Evolutionary conservation across 92 coral and sea anemone genomes (phyloP).

Genomic region (Montipora capitata): DNA sequence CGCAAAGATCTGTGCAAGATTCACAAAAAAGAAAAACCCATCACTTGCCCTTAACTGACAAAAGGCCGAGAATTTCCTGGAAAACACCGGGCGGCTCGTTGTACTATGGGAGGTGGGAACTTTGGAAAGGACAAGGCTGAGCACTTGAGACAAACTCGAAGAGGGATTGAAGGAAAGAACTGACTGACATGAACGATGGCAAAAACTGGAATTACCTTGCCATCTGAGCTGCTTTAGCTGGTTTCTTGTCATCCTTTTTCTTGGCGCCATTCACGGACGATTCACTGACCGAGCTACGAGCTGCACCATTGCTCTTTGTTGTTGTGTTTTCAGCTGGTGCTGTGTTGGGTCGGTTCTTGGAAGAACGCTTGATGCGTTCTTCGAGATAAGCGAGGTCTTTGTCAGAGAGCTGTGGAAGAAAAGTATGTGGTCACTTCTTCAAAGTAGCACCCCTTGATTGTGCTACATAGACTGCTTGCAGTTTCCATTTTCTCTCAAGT

Average conservation of each 20-base stretch:
- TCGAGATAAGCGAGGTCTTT: constrained; percentile 94
- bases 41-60: too few relatives aligned
- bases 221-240: constrained; percentile 66
- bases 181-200: too few relatives aligned
- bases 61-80: too few relatives aligned
- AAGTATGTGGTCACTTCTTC: background rate
- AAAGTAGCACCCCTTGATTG: background rate
- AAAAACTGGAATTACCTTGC: background rate
- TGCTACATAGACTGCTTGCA: too few relatives aligned
- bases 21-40: too few relatives aligned
- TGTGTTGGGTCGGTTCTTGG: constrained; percentile 86
- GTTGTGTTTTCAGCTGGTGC: constrained; percentile 57
- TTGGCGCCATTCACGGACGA: constrained; percentile 59
- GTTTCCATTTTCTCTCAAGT: too few relatives aligned
- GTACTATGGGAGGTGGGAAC: background rate
- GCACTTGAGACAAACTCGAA: background rate
- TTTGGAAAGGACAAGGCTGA: background rate
- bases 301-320: constrained; percentile 1
- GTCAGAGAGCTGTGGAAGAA: constrained; percentile 81
- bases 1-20: too few relatives aligned
- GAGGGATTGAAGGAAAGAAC: too few relatives aligned
- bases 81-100: too few relatives aligned
- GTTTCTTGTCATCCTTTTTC: constrained; percentile 79
- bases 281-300: constrained; percentile 30
- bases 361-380: constrained; percentile 95